Evolutionary conservation across 2,797 vertebrate genomes (phyloP).

Genomic region (Petrocephalus schoutedeni): DNA sequence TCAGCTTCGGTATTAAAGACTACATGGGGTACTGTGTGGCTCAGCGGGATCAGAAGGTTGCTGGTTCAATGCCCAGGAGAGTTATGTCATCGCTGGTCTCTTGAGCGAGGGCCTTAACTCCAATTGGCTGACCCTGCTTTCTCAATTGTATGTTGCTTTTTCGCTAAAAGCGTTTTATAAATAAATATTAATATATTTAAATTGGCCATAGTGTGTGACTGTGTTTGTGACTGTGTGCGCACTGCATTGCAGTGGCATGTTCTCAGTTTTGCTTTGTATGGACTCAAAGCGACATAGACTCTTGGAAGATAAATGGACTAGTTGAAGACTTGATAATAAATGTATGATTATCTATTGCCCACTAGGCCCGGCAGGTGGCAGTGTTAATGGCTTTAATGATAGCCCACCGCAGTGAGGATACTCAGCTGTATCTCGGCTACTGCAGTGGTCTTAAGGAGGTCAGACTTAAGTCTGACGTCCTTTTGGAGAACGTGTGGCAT

Average conservation of each 20-base stretch:
- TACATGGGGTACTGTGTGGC: background rate
- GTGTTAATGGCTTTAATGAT: constrained; percentile 64
- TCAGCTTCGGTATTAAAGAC: background rate
- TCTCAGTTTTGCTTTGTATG: background rate
- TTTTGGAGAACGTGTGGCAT: constrained; percentile 61
- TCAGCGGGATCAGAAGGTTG: background rate
- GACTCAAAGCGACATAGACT: background rate
- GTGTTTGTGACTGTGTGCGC: background rate
- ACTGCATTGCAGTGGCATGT: background rate
- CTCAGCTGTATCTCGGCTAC: constrained; percentile 23
- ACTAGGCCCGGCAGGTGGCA: constrained; percentile 46
- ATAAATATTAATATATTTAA: background rate
- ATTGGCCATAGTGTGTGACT: background rate
- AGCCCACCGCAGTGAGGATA: constrained; percentile 56
- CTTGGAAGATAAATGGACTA: background rate
- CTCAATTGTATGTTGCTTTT: background rate
- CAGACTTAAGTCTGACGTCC: constrained; percentile 47
- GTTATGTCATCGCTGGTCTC: too few relatives aligned
- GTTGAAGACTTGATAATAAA: background rate
- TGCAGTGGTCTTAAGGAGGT: accelerated
- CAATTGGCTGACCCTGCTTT: background rate
- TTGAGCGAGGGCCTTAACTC: background rate
- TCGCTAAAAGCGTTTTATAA: background rate
- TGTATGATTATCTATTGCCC: background rate
- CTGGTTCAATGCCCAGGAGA: too few relatives aligned